Base-by-base conservation (phyloP, 2,888 invertebrate species). In the Mythimna lalbum region DNA sequence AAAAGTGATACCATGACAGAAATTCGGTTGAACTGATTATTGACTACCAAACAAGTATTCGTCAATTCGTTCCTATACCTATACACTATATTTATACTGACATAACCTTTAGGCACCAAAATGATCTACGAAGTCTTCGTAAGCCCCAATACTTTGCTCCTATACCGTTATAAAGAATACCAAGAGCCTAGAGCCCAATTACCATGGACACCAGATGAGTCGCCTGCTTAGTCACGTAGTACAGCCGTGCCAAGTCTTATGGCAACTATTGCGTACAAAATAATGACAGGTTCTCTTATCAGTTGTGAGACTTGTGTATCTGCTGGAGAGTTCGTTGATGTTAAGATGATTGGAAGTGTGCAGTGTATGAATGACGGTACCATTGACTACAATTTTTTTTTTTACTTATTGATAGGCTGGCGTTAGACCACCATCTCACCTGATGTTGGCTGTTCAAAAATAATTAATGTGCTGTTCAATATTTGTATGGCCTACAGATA, bases 171-270 rank as follows among this genome's bases (percentile, higher is more conserved):
- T 21, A 50, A 57, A 59, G 67, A 80, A 56, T 55, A 47, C 21
- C 21, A 14, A 36, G 56, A 56, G 33, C n/a, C 49, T 33, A 47
- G 52, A 67, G 43, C 47, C 68, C 66, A 70, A 72, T 78, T 81
- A 81, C 76, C 64, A 78, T 76, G 67, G 60, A 71, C 66, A 69
- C 71, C 81, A 77, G 76, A 75, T 73, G 65, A 80, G 69, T 67
- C 72, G 75, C 69, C 71, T 63, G 80, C 80, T 86, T 82, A 65
- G 72, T 79, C 80, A 79, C 78, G 80, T 80, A 76, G 47, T 21
- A 56, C 10, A 39, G 23, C 61, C 80, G 80, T 80, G 76, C 62
- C n/a, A 72, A 76, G 72, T 79, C 80, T 31, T 36, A 55, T 72
- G 76, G 76, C 49, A 43, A 76, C 72, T 68, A 72, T 80, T 80